Evolutionary conservation across 2,113 vertebrate genomes (phyloP).

Genomic region (Cygnus buccinator): DNA sequence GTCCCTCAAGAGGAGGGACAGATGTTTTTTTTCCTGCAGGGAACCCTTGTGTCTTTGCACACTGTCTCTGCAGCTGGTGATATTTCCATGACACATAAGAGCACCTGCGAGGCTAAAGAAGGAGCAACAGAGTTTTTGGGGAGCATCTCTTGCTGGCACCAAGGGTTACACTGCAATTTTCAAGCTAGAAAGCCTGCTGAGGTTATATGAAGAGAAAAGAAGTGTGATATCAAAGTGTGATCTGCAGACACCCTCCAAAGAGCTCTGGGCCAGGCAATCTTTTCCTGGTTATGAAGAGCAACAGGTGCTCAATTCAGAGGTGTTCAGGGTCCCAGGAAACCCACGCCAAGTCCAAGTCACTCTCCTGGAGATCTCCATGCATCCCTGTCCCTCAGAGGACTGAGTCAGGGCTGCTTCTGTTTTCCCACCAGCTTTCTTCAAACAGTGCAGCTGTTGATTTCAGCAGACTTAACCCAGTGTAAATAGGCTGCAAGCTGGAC

Average conservation of each 20-base stretch:
- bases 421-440: not conserved
- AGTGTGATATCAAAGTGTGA: not conserved
- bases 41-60: not conserved
- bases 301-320: accelerated
- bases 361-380: not conserved
- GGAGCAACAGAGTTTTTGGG: too few species aligned
- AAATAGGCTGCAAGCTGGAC: not conserved
- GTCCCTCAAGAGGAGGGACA: not conserved
- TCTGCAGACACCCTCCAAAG: not conserved
- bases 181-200: not conserved
- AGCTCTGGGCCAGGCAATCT: not conserved
- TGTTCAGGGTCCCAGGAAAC: not conserved
- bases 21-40: not conserved
- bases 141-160: not conserved
- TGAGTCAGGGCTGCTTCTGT: not conserved
- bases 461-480: not conserved
- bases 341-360: not conserved
- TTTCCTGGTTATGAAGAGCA: not conserved
- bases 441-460: not conserved
- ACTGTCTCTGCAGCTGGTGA: not conserved
- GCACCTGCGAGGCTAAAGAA: not conserved
- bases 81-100: not conserved
- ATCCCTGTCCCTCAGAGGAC: not conserved
- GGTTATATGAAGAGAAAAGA: not conserved
- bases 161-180: not conserved